Evolutionary conservation across 2,888 invertebrate species (phyloP).

Genomic region (Drosophila hamatofila): DNA sequence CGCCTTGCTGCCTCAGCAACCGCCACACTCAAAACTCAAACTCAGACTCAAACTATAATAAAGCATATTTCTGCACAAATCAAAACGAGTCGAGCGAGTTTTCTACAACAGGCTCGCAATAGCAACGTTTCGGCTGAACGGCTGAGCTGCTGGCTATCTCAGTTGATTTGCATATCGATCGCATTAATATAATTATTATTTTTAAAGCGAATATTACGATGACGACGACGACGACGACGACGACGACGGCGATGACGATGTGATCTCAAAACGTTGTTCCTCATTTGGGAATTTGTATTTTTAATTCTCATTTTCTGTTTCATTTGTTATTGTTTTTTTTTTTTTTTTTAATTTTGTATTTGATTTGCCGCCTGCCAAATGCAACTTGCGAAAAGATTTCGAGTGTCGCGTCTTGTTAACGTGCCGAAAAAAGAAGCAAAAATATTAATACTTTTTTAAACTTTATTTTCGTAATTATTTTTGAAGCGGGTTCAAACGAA

Average conservation of each 20-base stretch:
- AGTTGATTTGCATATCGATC: slow-evolving; percentile 77
- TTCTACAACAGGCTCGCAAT: slow-evolving; percentile 43
- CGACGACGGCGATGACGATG: slow-evolving; percentile 18
- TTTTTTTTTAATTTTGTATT: not conserved
- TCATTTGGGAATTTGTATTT: slow-evolving; percentile 25
- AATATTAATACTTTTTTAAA: not conserved
- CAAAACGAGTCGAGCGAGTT: slow-evolving; percentile 73
- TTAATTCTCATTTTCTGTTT: slow-evolving; percentile 3
- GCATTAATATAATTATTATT: slow-evolving; percentile 65
- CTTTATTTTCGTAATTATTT: not conserved
- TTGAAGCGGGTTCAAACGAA: slow-evolving; percentile 44
- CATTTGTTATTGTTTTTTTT: not conserved
- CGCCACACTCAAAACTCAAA: slow-evolving; percentile 17
- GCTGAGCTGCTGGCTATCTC: slow-evolving; percentile 49
- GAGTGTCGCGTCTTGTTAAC: slow-evolving; percentile 13
- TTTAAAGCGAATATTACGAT: slow-evolving; percentile 38
- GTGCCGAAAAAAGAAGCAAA: slow-evolving; percentile 7
- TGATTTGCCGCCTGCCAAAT: slow-evolving; percentile 20
- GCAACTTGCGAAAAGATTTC: slow-evolving; percentile 5
- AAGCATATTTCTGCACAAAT: slow-evolving; percentile 78
- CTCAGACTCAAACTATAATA: slow-evolving; percentile 53
- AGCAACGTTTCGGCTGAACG: slow-evolving; percentile 23
- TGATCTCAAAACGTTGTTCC: slow-evolving; percentile 10
- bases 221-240: not conserved
- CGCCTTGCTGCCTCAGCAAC: not conserved